Percentiles rank a stretch among this genome's conserved stretches.
phyloP scores from a whole-genome alignment of 2,888 invertebrate genomes.

The Branchipolynoe longqiensis region DNA sequence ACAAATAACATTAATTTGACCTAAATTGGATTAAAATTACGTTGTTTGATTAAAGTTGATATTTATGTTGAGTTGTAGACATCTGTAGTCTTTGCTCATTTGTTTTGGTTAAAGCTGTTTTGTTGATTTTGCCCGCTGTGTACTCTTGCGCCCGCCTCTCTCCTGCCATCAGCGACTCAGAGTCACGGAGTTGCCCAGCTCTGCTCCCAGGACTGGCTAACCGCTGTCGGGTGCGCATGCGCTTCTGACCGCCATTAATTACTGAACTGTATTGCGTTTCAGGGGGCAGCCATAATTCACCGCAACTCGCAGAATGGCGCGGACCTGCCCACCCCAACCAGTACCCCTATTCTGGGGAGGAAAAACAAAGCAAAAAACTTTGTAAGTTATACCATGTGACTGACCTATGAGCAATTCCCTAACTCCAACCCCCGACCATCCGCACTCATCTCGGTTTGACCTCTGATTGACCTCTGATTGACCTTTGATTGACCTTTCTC shows the following conservation, averaged over 20 bases:
- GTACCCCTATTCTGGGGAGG: conserved; percentile 76
- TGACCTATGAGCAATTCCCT: conserved; percentile 8
- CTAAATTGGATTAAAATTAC: too few relatives aligned
- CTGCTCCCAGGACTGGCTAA: conserved; percentile 31
- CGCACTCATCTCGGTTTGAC: conserved; percentile 19
- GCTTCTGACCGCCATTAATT: conserved; percentile 9
- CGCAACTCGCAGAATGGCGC: conserved; percentile 62
- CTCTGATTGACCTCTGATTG: too few relatives aligned
- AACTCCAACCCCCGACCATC: background rate
- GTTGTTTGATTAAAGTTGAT: too few relatives aligned
- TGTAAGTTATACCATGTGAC: conserved; percentile 18
- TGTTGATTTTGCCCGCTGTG: too few relatives aligned
- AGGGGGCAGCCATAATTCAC: conserved; percentile 62
- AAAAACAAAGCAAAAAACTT: conserved; percentile 76
- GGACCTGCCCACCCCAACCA: conserved; percentile 71
- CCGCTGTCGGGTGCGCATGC: too few relatives aligned
- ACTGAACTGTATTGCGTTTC: too few relatives aligned
- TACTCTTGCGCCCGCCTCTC: too few relatives aligned
- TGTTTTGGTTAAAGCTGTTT: too few relatives aligned
- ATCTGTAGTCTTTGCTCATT: too few relatives aligned
- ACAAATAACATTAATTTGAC: too few relatives aligned
- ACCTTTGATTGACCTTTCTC: background rate
- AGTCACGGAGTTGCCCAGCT: conserved; percentile 25
- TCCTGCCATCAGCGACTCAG: too few relatives aligned
- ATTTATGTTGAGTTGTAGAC: too few relatives aligned